Conservation (phyloP, 2,113 vertebrate genomes). For the Jacana jacana region DNA sequence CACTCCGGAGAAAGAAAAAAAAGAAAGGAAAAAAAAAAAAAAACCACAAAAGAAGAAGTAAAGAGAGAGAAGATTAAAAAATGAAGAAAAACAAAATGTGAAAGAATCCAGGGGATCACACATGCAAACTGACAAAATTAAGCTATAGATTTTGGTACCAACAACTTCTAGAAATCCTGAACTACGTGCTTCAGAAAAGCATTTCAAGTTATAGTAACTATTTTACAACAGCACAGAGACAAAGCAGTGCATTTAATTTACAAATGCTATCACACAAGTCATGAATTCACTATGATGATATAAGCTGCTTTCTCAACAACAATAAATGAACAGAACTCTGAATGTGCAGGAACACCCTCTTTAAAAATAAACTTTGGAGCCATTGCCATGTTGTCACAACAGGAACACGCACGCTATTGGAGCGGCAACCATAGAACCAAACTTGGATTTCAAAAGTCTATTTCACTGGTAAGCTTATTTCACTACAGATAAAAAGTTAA, state of each 20-base stretch:
- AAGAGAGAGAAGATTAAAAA: too few relatives aligned
- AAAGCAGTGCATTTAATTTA: slow-evolving; percentile 13
- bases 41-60: neutral
- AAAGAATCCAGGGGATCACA: neutral
- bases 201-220: neutral
- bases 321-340: neutral
- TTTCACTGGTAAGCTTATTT: neutral
- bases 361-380: slow-evolving; percentile 21
- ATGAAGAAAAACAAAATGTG: neutral
- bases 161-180: neutral
- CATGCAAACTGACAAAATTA: neutral
- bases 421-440: neutral
- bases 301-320: slow-evolving; percentile 21
- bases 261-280: neutral
- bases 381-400: neutral
- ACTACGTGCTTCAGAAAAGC: neutral
- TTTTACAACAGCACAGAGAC: neutral
- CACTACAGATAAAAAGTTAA: neutral
- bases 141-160: neutral
- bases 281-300: slow-evolving; percentile 26
- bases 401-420: neutral
- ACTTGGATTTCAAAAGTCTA: neutral
- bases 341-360: slow-evolving; percentile 17
- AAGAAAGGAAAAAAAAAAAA: neutral
- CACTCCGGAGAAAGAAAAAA: too few relatives aligned